These are phyloP conservation scores for Eunapius fragilis DNA, from an alignment of 37 sponge, comb jelly and placozoan genomes.

Conservation along the genomic window DNA sequence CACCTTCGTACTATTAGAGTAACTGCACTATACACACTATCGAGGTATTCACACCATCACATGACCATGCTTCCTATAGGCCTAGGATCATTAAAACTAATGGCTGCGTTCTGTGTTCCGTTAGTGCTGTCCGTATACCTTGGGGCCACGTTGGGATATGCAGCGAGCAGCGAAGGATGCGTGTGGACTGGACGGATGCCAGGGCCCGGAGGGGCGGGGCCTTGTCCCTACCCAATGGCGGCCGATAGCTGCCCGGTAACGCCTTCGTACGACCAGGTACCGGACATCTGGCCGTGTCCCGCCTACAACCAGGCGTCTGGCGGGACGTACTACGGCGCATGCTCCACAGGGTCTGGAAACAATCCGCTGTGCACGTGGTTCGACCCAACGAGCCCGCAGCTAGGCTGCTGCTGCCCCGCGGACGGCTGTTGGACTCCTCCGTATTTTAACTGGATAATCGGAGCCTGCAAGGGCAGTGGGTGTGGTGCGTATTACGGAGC, in stretches of 20 bases:
- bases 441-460: too few species aligned
- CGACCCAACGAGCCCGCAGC: background rate
- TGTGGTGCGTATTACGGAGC: too few species aligned
- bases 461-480: too few species aligned
- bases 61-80: too few species aligned
- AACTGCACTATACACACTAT: too few species aligned
- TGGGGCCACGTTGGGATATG: too few species aligned
- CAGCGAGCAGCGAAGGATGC: constrained; percentile 4
- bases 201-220: constrained; percentile 34
- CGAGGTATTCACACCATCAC: too few species aligned
- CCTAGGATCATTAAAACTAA: too few species aligned
- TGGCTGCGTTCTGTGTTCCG: too few species aligned
- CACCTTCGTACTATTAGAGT: too few species aligned
- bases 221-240: constrained; percentile 27
- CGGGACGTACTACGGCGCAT: constrained; percentile 34
- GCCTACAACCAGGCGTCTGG: constrained; percentile 14
- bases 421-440: constrained; percentile 56
- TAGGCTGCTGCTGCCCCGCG: constrained; percentile 53
- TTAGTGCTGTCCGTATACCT: too few species aligned
- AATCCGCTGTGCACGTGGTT: constrained; percentile 35
- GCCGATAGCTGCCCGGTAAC: constrained; percentile 16
- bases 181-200: constrained; percentile 40
- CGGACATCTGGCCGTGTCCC: constrained; percentile 47
- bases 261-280: constrained; percentile 27
- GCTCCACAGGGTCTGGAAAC: constrained; percentile 10